Percentiles rank a stretch among this genome's conserved stretches.
Conservation (phyloP, 2,888 invertebrate species). For the Calameuta pallipes region DNA sequence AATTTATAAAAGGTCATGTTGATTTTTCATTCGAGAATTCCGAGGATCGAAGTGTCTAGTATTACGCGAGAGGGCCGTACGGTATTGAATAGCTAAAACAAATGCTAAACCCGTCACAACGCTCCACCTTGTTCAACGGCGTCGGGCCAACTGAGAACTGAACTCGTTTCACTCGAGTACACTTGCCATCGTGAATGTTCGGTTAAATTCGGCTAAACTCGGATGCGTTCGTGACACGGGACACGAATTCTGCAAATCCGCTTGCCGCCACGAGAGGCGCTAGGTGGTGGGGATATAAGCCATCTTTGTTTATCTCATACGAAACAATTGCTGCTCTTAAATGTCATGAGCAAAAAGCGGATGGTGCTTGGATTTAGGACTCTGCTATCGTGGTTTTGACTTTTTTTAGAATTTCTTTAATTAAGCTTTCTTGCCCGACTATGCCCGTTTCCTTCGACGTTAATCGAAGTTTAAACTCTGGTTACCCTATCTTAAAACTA, state of each 20-base stretch:
- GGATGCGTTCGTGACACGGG: not conserved
- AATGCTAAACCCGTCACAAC: not conserved
- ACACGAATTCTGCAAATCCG: not conserved
- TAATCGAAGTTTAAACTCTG: too few relatives aligned
- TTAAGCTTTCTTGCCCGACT: not conserved
- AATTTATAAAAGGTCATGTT: constrained; percentile 44
- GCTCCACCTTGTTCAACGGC: not conserved
- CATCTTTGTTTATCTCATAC: not conserved
- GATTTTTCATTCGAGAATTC: constrained; percentile 29
- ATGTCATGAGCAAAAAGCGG: not conserved
- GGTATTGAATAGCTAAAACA: not conserved
- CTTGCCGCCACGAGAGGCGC: not conserved
- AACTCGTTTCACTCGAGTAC: not conserved
- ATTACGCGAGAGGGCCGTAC: not conserved
- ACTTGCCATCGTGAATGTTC: not conserved
- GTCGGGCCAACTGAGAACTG: not conserved
- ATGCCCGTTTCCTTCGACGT: too few relatives aligned
- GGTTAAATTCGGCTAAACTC: not conserved
- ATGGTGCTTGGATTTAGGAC: not conserved
- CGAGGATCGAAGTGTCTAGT: not conserved
- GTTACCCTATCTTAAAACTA: too few relatives aligned
- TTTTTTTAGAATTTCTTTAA: not conserved
- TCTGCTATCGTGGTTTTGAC: not conserved
- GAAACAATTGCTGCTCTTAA: not conserved
- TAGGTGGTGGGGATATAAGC: not conserved